These are phyloP conservation scores for Felis chaus DNA, from an alignment of 2,113 vertebrate species.

Conservation along the genomic window DNA sequence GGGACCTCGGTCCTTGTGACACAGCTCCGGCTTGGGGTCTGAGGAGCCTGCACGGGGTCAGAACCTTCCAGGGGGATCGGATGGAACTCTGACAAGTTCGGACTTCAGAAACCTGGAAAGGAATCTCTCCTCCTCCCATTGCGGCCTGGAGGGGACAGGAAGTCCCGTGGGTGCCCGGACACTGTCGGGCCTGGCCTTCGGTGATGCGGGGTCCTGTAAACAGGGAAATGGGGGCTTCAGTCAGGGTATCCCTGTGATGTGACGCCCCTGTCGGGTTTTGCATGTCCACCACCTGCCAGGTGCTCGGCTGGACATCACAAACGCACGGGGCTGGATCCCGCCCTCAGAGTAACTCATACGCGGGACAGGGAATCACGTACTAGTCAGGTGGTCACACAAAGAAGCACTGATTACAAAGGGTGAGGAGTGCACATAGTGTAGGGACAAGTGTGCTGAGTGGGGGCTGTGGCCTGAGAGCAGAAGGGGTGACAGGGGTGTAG, in stretches of 20 bases:
- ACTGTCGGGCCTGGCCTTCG: background rate
- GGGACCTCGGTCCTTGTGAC: accelerated
- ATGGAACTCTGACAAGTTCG: background rate
- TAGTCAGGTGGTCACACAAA: background rate
- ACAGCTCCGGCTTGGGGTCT: too few species aligned
- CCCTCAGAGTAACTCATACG: background rate
- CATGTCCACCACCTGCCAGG: background rate
- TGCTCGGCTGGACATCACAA: background rate
- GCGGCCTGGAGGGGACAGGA: background rate
- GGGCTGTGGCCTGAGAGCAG: accelerated
- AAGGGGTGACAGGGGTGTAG: background rate
- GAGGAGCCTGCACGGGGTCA: background rate
- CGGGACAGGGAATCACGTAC: too few species aligned
- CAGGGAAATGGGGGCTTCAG: background rate
- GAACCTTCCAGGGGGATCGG: accelerated
- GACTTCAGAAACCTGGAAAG: background rate
- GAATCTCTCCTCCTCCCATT: background rate
- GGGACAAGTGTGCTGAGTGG: background rate
- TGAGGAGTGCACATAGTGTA: accelerated
- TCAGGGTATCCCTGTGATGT: background rate
- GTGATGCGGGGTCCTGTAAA: accelerated
- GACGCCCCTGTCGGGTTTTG: background rate
- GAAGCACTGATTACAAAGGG: too few species aligned
- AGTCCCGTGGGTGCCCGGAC: accelerated
- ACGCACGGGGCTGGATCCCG: background rate